Conservation (phyloP, 2,888 invertebrate genomes). For the Lomographa bimaculata region DNA sequence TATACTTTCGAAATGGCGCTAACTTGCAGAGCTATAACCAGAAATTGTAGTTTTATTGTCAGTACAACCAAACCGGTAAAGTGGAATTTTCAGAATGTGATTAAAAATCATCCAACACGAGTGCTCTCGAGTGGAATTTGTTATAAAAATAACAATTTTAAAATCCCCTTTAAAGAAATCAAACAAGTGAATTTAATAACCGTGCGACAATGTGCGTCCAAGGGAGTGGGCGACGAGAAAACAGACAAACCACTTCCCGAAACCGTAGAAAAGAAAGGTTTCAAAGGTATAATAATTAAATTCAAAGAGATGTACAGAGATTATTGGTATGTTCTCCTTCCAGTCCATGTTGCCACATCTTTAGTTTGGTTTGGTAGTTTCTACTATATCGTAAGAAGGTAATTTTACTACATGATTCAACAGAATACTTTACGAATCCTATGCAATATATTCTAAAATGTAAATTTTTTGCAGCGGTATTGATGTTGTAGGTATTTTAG, state of each 20-base stretch:
- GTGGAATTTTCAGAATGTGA: conserved; percentile 43
- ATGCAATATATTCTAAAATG: not conserved
- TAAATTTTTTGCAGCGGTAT: conserved; percentile 91
- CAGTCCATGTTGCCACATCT: conserved; percentile 96
- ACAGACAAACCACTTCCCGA: conserved; percentile 38
- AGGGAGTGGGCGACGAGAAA: conserved; percentile 28
- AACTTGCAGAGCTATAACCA: conserved; percentile 55
- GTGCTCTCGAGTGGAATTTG: conserved; percentile 53
- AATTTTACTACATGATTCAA: conserved; percentile 38
- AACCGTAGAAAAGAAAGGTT: conserved; percentile 80
- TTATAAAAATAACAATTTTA: conserved; percentile 44
- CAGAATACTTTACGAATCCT: not conserved
- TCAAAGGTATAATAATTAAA: conserved; percentile 69
- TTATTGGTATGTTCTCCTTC: conserved; percentile 98
- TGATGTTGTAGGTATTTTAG: conserved; percentile 91
- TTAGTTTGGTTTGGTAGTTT: conserved; percentile 94
- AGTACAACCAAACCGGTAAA: conserved; percentile 63
- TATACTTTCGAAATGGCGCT: conserved; percentile 55
- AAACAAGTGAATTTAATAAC: conserved; percentile 38
- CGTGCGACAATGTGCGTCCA: conserved; percentile 46
- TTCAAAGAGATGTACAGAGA: conserved; percentile 97
- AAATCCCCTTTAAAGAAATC: conserved; percentile 35
- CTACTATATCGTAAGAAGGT: conserved; percentile 94
- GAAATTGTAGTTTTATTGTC: conserved; percentile 51
- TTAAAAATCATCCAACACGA: conserved; percentile 49